Evolutionary conservation across 2,113 vertebrate species (phyloP), one percentile per base, ranked within the genome.

Genomic region (Micromys minutus): DNA sequence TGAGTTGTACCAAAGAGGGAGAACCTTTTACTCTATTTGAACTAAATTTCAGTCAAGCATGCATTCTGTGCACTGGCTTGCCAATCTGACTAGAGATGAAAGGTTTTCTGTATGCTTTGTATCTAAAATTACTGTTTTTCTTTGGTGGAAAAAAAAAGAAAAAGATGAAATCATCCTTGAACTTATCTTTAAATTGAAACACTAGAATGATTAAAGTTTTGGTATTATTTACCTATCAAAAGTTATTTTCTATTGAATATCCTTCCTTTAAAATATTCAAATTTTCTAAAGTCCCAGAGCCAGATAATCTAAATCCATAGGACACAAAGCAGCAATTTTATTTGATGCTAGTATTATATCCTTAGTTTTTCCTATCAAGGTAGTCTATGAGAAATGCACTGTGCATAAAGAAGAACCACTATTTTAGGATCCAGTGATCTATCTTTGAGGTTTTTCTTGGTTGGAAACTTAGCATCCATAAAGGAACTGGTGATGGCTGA

Each of bases 391-490:
- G 83, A 97, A 98, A 96, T 94, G 76, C 91, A 79, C 63, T 67
- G 77, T 96, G 86, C 81, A 65, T 59, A 72, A 67, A 86, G 59
- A 57, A 76, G 42, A 89, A 63, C 42, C 21, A 45, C 72, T 95
- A 90, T 95, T 98, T 97, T 97, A 93, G 39, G 89, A 97, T 76
- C 96, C 90, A 91, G 86, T 63, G 90, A 97, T 95, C 94, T 69
- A 97, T 97, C 94, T 95, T 97, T 89, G 91, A 42, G n/a, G 71
- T 96, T 98, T 98, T 89, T 45, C 71, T 97, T 97, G 93, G 91
- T 91, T 97, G 95, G 97, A 89, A 97, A 98, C 98, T 98, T 97
- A 97, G 89, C 95, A 97, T 97, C 98, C 98, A 98, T 97, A 98
- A 98, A 98, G 96, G 92, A 94, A 97, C 98, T 97, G 97, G 96